These are phyloP conservation scores for Dioctria rufipes DNA, from an alignment of 2,888 invertebrate genomes.

Conservation along the genomic window DNA sequence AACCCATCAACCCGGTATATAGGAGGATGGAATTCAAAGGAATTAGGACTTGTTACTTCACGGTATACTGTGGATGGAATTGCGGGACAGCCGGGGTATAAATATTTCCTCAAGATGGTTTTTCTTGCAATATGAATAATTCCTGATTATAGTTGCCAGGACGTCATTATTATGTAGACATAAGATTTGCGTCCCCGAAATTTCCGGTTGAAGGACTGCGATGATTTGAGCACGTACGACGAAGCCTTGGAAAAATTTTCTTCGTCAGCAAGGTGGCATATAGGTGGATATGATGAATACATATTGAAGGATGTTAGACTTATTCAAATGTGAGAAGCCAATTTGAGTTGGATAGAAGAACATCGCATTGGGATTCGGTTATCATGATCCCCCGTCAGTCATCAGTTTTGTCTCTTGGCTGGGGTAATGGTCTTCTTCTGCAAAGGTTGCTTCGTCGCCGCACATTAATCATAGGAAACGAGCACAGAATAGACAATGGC, in stretches of 20 bases:
- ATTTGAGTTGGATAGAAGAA: background rate
- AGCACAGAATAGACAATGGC: constrained; percentile 49
- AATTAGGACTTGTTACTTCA: constrained; percentile 33
- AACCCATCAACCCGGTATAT: background rate
- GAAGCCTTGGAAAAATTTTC: constrained; percentile 1
- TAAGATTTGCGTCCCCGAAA: background rate
- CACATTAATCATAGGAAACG: constrained; percentile 51
- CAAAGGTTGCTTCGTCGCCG: constrained; percentile 43
- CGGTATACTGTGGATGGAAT: background rate
- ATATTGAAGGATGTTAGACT: constrained; percentile 24
- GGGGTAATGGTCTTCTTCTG: constrained; percentile 44
- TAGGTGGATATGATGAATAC: constrained; percentile 42
- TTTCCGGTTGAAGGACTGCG: background rate
- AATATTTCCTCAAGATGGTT: constrained; percentile 1
- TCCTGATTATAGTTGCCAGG: background rate
- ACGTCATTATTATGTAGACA: background rate
- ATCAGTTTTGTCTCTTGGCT: constrained; percentile 30
- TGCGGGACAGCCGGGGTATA: background rate
- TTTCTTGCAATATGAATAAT: background rate
- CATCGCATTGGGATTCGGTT: constrained; percentile 46
- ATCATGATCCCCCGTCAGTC: constrained; percentile 48
- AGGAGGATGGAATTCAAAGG: background rate
- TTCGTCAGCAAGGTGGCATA: constrained; percentile 1
- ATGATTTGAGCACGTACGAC: constrained; percentile 21
- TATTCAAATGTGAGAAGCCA: constrained; percentile 48